Evolutionary conservation across 2,888 invertebrate genomes (phyloP), one percentile per base, ranked within the genome.

Genomic region (Platycheirus rosarum): DNA sequence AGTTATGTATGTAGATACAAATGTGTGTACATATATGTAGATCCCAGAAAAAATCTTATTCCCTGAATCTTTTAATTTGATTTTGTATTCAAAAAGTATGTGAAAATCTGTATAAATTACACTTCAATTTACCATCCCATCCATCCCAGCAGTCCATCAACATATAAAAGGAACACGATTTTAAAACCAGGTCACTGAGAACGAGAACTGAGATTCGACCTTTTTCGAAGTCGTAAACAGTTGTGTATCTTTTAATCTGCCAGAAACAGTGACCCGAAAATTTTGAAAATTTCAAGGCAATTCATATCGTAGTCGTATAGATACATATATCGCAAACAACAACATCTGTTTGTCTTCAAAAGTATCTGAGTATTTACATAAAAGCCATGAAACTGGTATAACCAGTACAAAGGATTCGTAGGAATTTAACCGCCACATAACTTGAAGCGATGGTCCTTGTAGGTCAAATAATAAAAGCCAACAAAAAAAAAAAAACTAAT

Each of bases 341-440:
- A 60, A 44, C 60, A 60, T 53, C 35, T 29, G 32, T 40, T 13
- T 62, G 14, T 4, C 35, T 37, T 18, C 4, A 13, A 8, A 29
- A 20, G 26, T 5, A 51, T 16, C 16, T 62, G 32, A 4, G 29
- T 7, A 53, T 18, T 18, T 23, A 55, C 40, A 40, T 40, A 55
- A 40, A n/a, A n/a, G n/a, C 7, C 2, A 42, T 23, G 6, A 9
- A 73, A 55, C 77, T 37, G 55, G 77, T 73, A 70, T 46, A 49
- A 68, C 73, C 44, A 68, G 66, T 57, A 73, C 71, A 82, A 82
- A 76, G 71, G 76, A 77, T 73, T 66, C 51, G 23, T 14, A 48
- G 73, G 82, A 82, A 82, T 82, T 77, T 82, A 82, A 77, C 82
- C 82, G 82, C 68, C 68, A 73, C 57, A 82, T 82, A 55, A 55